These are phyloP conservation scores for Miltochrista miniata DNA, from an alignment of 2,888 invertebrate genomes.

Conservation along the genomic window DNA sequence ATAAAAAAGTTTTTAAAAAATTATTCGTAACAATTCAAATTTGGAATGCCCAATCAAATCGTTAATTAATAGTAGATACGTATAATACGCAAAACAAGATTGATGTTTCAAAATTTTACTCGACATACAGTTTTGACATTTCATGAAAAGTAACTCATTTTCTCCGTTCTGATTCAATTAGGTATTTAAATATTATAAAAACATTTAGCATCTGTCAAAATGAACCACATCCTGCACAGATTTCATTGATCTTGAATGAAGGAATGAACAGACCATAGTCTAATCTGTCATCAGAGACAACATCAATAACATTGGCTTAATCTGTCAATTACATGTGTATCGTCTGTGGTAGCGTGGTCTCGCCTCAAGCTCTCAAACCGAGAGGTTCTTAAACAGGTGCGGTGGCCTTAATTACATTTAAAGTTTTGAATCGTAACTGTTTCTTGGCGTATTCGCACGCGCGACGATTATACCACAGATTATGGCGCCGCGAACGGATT, in stretches of 20 bases:
- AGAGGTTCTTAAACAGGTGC: slow-evolving; percentile 32
- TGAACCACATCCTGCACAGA: background rate
- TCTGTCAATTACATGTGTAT: slow-evolving; percentile 33
- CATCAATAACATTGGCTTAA: slow-evolving; percentile 20
- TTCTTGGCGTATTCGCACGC: slow-evolving; percentile 35
- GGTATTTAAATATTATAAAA: background rate
- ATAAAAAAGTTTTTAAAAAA: too few species aligned
- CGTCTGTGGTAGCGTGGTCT: background rate
- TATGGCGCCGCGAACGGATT: slow-evolving; percentile 28
- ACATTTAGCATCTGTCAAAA: background rate
- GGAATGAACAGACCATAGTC: background rate
- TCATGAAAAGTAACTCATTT: background rate
- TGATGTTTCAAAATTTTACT: too few species aligned
- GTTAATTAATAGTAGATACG: too few species aligned
- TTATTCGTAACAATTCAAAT: too few species aligned
- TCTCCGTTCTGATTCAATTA: background rate
- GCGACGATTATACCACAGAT: slow-evolving; percentile 39
- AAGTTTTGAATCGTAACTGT: slow-evolving; percentile 24
- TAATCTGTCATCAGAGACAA: background rate
- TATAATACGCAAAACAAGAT: too few species aligned
- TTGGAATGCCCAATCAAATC: too few species aligned
- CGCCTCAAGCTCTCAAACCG: slow-evolving; percentile 11
- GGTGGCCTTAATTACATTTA: slow-evolving; percentile 37
- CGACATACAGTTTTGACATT: too few species aligned
- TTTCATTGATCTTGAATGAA: background rate